These are phyloP conservation scores for Lutraria rhynchaena DNA, from an alignment of 1,140 invertebrate species.

Conservation along the genomic window DNA sequence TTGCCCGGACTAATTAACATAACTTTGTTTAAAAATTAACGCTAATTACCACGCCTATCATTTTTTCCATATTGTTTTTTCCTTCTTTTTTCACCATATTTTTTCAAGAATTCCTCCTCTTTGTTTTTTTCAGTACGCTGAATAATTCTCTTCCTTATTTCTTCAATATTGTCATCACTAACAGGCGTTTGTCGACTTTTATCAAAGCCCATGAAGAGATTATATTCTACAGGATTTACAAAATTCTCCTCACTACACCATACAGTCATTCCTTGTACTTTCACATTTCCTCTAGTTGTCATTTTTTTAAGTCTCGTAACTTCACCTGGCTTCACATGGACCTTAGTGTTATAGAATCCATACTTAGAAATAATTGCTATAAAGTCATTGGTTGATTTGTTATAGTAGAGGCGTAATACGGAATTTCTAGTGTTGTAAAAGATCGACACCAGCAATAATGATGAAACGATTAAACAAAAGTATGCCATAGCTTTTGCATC, in stretches of 20 bases:
- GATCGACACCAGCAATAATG: neutral
- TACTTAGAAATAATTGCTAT: constrained; percentile 19
- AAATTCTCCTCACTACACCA: neutral
- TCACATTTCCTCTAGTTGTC: neutral
- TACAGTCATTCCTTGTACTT: neutral
- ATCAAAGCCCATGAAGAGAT: neutral
- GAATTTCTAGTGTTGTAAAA: neutral
- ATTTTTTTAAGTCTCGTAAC: neutral
- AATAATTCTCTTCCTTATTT: neutral
- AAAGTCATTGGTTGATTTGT: constrained; percentile 13
- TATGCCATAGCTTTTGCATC: neutral
- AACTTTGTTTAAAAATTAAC: too few relatives aligned
- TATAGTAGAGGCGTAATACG: constrained; percentile 8
- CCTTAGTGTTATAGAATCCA: neutral
- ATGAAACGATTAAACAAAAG: neutral
- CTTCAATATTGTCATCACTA: neutral
- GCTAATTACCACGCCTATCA: too few relatives aligned
- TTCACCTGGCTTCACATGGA: neutral
- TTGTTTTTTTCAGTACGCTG: neutral
- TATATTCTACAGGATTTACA: neutral
- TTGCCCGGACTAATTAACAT: too few relatives aligned
- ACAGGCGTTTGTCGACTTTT: neutral
- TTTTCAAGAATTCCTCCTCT: neutral
- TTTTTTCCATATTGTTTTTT: too few relatives aligned
- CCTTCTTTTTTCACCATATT: constrained; percentile 26